These are phyloP conservation scores for Eilema griseolum DNA, from an alignment of 2,888 invertebrate genomes.

Conservation along the genomic window DNA sequence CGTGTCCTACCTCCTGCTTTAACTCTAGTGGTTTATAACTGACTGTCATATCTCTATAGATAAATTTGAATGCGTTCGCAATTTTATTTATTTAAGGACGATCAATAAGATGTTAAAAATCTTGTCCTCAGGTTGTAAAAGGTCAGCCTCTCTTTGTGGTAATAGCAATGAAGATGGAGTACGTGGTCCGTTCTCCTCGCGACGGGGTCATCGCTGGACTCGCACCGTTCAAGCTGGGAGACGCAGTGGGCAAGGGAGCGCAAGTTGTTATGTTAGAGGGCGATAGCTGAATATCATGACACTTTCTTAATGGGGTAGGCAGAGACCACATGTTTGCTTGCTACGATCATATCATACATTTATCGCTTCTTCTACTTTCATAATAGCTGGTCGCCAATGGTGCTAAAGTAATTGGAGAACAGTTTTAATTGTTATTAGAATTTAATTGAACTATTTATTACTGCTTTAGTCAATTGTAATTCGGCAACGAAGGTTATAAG, in stretches of 20 bases:
- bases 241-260: conserved; percentile 93
- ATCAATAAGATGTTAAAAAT: not conserved
- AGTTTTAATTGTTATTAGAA: not conserved
- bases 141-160: conserved; percentile 97
- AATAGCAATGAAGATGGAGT: conserved; percentile 99
- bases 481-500: not conserved
- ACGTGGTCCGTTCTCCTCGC: conserved; percentile 94
- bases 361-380: too few species aligned
- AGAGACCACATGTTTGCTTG: not conserved
- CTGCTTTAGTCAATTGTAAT: not conserved
- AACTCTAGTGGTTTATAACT: too few species aligned
- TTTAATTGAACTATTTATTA: not conserved
- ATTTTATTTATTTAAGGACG: too few species aligned
- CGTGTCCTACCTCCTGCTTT: too few species aligned
- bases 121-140: conserved; percentile 87
- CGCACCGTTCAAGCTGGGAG: conserved; percentile 90
- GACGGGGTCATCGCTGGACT: conserved; percentile 92
- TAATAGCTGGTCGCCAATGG: not conserved
- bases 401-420: not conserved
- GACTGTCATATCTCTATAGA: too few species aligned
- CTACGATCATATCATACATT: too few species aligned
- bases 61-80: too few species aligned
- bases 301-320: not conserved
- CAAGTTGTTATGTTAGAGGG: conserved; percentile 87
- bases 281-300: conserved; percentile 38